Evolutionary conservation across 1,140 invertebrate species (phyloP).

Genomic region (Anoplophora glabripennis): DNA sequence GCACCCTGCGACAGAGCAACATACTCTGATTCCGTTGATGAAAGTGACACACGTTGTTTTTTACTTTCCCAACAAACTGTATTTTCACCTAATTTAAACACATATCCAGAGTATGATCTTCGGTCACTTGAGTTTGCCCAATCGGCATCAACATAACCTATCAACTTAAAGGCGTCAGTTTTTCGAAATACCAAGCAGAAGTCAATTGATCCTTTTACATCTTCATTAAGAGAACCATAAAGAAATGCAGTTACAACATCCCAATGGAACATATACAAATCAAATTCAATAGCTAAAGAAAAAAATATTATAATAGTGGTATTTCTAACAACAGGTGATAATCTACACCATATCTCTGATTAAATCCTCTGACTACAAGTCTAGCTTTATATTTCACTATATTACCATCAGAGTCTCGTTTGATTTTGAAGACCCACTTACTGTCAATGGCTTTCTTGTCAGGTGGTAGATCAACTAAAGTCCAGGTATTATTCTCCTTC

Average conservation of each 20-base stretch:
- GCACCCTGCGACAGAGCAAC: too few relatives aligned
- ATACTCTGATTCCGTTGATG: too few relatives aligned
- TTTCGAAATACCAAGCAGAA: too few relatives aligned
- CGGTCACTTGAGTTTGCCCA: too few relatives aligned
- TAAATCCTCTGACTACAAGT: conserved; percentile 48
- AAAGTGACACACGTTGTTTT: too few relatives aligned
- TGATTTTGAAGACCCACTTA: conserved; percentile 20
- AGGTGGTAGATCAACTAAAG: conserved; percentile 27
- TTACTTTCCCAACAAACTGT: too few relatives aligned
- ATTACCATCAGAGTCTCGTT: background rate
- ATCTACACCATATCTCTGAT: conserved; percentile 39
- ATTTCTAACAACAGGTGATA: conserved; percentile 38
- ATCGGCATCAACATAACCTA: too few relatives aligned
- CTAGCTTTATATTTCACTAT: conserved; percentile 44
- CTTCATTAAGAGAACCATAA: conserved; percentile 27
- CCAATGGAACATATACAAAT: conserved; percentile 34
- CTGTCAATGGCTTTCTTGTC: conserved; percentile 31
- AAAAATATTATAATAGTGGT: conserved; percentile 41
- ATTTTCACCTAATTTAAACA: too few relatives aligned
- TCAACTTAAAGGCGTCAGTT: too few relatives aligned
- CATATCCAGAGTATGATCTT: too few relatives aligned
- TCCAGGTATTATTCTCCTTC: conserved; percentile 44
- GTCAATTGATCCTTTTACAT: conserved; percentile 32
- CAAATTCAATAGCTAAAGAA: conserved; percentile 26
- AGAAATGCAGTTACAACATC: conserved; percentile 40